These are phyloP conservation scores for Machimus atricapillus DNA, from an alignment of 2,888 invertebrate genomes.

Conservation along the genomic window DNA sequence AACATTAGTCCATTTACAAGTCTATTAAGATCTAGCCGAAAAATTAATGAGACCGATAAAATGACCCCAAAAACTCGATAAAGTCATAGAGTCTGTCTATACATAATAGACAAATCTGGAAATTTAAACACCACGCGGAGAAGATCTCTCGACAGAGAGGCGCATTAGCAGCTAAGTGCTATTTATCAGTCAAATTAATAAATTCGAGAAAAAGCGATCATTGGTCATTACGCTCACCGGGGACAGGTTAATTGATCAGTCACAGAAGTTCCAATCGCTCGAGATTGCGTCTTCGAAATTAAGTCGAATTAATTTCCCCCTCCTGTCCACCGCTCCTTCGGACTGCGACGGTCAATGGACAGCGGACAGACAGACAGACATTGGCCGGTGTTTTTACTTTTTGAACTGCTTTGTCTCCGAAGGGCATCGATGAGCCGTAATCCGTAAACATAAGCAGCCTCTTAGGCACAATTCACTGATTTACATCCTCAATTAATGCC, in stretches of 20 bases:
- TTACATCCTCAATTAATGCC: conserved; percentile 45
- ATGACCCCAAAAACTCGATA: not conserved
- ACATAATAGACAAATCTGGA: not conserved
- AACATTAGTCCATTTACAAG: not conserved
- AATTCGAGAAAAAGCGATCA: conserved; percentile 16
- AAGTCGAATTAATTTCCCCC: conserved; percentile 26
- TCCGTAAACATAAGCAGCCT: conserved; percentile 38
- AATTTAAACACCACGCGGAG: not conserved
- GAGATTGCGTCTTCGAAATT: conserved; percentile 10
- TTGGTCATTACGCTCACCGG: not conserved
- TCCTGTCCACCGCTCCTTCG: not conserved
- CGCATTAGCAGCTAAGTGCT: not conserved
- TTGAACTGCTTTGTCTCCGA: not conserved
- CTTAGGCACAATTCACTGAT: conserved; percentile 43
- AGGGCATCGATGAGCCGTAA: conserved; percentile 30
- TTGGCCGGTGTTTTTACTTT: not conserved
- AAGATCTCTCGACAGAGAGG: not conserved
- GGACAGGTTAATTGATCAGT: conserved; percentile 34
- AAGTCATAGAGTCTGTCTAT: not conserved
- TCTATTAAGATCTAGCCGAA: not conserved
- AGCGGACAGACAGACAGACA: not conserved
- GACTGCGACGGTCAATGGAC: not conserved
- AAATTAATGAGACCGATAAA: not conserved
- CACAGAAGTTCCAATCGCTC: not conserved
- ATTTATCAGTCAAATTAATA: conserved; percentile 25